Conservation (phyloP, 1,140 invertebrate species). For the Monomorium pharaonis region DNA sequence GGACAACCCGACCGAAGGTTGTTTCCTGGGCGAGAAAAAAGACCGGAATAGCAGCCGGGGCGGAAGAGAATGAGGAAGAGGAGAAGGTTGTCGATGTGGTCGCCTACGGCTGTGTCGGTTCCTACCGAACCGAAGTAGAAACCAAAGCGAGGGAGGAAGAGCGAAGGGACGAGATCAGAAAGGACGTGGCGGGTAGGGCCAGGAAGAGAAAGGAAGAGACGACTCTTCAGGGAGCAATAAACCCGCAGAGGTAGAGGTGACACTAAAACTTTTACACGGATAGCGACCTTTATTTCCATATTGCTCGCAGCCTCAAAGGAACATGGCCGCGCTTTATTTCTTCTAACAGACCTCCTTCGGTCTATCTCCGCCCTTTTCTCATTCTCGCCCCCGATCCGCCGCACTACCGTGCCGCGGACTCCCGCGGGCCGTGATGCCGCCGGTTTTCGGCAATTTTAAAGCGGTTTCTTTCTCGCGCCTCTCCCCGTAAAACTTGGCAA, state of each 20-base stretch:
- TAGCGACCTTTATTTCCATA: conserved; percentile 81
- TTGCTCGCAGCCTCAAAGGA: conserved; percentile 75
- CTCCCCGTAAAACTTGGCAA: background rate
- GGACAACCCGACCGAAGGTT: conserved; percentile 61
- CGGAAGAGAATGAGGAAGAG: conserved; percentile 50
- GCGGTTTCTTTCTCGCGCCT: background rate
- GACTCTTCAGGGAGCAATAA: conserved; percentile 74
- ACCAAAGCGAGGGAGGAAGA: background rate
- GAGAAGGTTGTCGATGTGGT: conserved; percentile 22
- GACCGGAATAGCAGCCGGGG: conserved; percentile 40
- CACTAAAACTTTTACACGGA: conserved; percentile 81
- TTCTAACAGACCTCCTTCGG: conserved; percentile 44
- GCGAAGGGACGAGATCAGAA: background rate
- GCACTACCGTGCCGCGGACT: background rate
- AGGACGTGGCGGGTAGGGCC: background rate
- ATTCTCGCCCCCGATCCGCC: background rate
- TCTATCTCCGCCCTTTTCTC: conserved; percentile 42
- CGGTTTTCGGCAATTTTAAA: conserved; percentile 35
- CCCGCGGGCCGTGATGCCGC: background rate
- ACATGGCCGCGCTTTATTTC: conserved; percentile 73
- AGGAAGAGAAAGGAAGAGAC: conserved; percentile 61
- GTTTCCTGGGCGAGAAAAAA: conserved; percentile 49
- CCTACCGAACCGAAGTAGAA: conserved; percentile 37
- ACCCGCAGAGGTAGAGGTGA: conserved; percentile 75
- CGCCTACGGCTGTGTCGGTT: conserved; percentile 20